Evolutionary conservation across 2,113 vertebrate species (phyloP), one percentile per base, ranked within the genome.

Genomic region (Tricholaema leucomelas): DNA sequence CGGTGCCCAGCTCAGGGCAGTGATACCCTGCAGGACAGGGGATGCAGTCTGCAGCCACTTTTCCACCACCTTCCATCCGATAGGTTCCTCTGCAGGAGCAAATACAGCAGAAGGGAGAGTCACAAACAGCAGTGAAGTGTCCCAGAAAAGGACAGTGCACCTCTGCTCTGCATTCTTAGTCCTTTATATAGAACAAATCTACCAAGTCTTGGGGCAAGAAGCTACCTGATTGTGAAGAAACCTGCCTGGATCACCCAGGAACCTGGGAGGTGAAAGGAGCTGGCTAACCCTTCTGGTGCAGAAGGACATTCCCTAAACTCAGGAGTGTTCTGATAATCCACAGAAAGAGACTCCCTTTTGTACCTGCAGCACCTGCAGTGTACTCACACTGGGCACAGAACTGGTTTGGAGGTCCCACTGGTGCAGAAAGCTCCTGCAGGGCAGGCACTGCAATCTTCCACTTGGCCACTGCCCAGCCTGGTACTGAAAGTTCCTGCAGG

Each of bases 351-450:
- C 3, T 15, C 7, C 0, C 36, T 44, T 18, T 7, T 2, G 11
- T 6, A 15, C 6, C 56, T 12, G 17, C 13, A 56, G 44, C 20
- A 1, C 0, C 10, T 4, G 15, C 1, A 5, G 15, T 5, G 42
- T 42, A 42, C 42, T 98, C 92, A 99, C 99, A 12, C 23, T 3
- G 98, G 98, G 88, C 98, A 99, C 14, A 97, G 96, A 66, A 93
- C 85, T 2, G 99, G 99, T 89, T 99, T 98, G 55, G 98, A 98
- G 81, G 98, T 97, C 27, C 98, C 98, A 30, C 94, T 79, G 18
- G 96, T 93, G 94, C 98, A 99, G 95, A 98, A 99, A 9, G 98
- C 97, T 70, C 98, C 99, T 8, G 97, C 92, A 10, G 98, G 98
- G 91, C 98, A 99, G 54, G 95, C 78, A n/a, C 94, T 71, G 40